Conservation (phyloP, 2,797 vertebrate genomes). For the Gymnocypris eckloni region DNA sequence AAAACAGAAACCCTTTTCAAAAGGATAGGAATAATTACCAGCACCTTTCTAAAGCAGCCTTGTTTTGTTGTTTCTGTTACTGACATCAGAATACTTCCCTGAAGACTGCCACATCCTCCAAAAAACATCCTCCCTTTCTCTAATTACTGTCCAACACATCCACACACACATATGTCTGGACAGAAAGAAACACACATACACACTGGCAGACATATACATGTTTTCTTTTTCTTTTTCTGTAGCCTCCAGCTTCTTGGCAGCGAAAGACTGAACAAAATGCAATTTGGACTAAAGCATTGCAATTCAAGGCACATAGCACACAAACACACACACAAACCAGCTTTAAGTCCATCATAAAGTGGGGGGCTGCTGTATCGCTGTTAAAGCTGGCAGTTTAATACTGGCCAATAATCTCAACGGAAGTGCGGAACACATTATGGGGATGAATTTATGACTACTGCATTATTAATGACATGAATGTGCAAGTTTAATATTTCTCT, state of each 20-base stretch:
- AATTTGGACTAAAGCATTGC: slow-evolving; percentile 35
- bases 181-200: slow-evolving; percentile 9
- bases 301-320: slow-evolving; percentile 21
- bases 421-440: slow-evolving; percentile 16
- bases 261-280: slow-evolving; percentile 6
- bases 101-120: slow-evolving; percentile 16
- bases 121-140: slow-evolving; percentile 36
- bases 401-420: slow-evolving; percentile 6
- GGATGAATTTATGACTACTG: slow-evolving; percentile 8
- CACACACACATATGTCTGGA: slow-evolving; percentile 6
- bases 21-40: not conserved
- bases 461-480: slow-evolving; percentile 31
- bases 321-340: not conserved
- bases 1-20: not conserved
- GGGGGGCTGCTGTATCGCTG: not conserved
- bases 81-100: slow-evolving; percentile 22
- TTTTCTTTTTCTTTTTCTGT: slow-evolving; percentile 9
- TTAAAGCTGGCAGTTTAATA: slow-evolving; percentile 44
- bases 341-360: slow-evolving; percentile 22
- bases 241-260: slow-evolving; percentile 8
- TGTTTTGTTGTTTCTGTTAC: slow-evolving; percentile 1
- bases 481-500: slow-evolving; percentile 13
- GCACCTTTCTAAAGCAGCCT: not conserved
- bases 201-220: slow-evolving; percentile 12
- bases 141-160: slow-evolving; percentile 39